Base-by-base conservation (phyloP, 2,797 vertebrate genomes). In the Cyclura pinguis region DNA sequence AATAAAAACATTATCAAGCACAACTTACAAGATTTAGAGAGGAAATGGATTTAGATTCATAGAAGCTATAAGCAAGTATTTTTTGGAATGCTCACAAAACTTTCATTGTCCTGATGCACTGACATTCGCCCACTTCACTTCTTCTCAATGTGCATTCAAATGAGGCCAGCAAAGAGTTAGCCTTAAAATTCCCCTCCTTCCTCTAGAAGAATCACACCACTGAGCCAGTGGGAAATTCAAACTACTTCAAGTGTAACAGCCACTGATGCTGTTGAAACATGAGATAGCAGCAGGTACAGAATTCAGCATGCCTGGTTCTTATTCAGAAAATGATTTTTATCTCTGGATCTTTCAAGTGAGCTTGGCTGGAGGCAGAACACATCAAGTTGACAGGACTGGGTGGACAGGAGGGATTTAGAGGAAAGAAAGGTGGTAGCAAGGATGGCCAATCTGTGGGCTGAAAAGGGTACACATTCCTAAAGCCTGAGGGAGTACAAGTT, bases 231-330 rank as follows among this genome's bases (percentile, higher is more conserved):
- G 86, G 24, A 90, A 62, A 18, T 8, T 82, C 82, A 59, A 9
- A 32, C 0, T 0, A 0, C 35, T 47, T 87, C 72, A 91, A 87
- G 89, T 32, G 1, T 16, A 69, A 38, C 20, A 92, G 22, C 52
- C 78, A 42, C 32, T 29, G 10, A 90, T 89, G 88, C 84, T 85
- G 80, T 89, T 67, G 76, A 67, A 76, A 80, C 8, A 52, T 50
- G 74, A 80, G n/a, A 64, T 50, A 78, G 85, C 57, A 69, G n/a
- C 10, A 72, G 88, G 35, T 73, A 35, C 16, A 80, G 89, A 24
- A 7, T 7, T 67, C n/a, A 73, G 0, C 78, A 1, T 10, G 84
- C 42, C n/a, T 67, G 76, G 77, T 20, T 72, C 38, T 55, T 89
- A 64, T n/a, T 57, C 4, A 1, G 29, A 47, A 42, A 0, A 55